phyloP scores from a whole-genome alignment of 2,797 vertebrate genomes.

The Thripadectes ignobilis region DNA sequence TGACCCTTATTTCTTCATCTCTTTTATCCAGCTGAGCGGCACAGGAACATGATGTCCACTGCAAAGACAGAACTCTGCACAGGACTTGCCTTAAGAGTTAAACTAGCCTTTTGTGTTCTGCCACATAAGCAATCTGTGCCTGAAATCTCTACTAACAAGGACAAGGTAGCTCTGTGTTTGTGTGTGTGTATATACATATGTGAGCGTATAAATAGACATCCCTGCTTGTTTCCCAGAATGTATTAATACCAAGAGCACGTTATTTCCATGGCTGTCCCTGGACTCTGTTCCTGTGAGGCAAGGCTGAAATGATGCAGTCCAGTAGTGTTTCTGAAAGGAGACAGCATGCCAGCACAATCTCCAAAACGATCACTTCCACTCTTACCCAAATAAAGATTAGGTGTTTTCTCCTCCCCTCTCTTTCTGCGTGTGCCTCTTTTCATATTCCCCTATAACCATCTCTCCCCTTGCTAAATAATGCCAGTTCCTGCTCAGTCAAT shows the following conservation, averaged over 20 bases:
- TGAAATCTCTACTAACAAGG: not conserved
- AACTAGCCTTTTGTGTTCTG: not conserved
- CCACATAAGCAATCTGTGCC: not conserved
- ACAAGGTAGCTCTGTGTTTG: not conserved
- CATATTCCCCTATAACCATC: not conserved
- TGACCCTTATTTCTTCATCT: not conserved
- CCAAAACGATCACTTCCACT: not conserved
- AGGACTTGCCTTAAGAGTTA: not conserved
- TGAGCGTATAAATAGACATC: rapidly evolving
- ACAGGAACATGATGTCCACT: not conserved
- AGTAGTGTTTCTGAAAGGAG: not conserved
- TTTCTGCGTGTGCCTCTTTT: not conserved
- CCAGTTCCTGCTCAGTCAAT: not conserved
- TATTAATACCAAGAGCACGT: not conserved
- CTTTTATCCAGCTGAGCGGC: not conserved
- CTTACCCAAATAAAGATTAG: not conserved
- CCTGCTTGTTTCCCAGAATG: not conserved
- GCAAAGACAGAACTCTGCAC: not conserved
- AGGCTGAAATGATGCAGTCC: not conserved
- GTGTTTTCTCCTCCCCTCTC: not conserved
- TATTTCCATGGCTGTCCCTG: not conserved
- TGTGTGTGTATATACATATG: rapidly evolving
- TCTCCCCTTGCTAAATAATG: not conserved
- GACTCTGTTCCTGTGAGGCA: not conserved
- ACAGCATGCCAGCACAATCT: not conserved